A percentile compares a stretch with the other conserved stretches of the same genome.
Conservation (phyloP, 2,888 invertebrate species). For the Lochmaea crataegi region DNA sequence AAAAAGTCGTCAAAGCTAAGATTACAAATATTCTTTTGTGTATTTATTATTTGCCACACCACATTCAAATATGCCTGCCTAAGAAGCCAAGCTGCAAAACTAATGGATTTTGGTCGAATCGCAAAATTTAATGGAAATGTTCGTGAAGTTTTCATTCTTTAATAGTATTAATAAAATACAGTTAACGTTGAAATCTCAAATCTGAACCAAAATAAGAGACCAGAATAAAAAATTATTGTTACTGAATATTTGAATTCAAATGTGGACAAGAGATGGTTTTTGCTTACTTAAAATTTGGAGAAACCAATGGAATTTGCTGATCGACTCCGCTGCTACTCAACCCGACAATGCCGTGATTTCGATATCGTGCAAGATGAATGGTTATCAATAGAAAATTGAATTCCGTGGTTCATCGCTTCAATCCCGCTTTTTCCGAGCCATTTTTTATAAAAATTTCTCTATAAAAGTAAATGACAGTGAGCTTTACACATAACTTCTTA, state of each 20-base stretch:
- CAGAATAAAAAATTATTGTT: too few relatives aligned
- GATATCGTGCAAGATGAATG: conserved; percentile 57
- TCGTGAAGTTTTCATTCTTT: too few relatives aligned
- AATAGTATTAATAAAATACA: too few relatives aligned
- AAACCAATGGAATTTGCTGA: not conserved
- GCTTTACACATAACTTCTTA: conserved; percentile 60
- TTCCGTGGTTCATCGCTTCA: conserved; percentile 76
- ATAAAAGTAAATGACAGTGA: conserved; percentile 60
- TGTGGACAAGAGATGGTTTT: not conserved
- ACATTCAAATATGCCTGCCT: too few relatives aligned
- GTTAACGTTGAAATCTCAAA: too few relatives aligned
- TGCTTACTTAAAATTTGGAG: not conserved
- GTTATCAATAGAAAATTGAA: conserved; percentile 77
- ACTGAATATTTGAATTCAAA: not conserved
- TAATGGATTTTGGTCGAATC: too few relatives aligned
- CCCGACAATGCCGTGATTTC: conserved; percentile 30
- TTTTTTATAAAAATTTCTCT: conserved; percentile 61
- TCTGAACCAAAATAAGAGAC: too few relatives aligned
- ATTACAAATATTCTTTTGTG: too few relatives aligned
- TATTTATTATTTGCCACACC: too few relatives aligned
- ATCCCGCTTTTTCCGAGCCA: conserved; percentile 62
- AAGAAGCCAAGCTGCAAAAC: too few relatives aligned
- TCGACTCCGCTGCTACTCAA: conserved; percentile 5
- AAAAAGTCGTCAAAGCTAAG: too few relatives aligned
- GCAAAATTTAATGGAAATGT: too few relatives aligned